Evolutionary conservation across 2,113 vertebrate species (phyloP).

Genomic region (Grammomys dolichurus): DNA sequence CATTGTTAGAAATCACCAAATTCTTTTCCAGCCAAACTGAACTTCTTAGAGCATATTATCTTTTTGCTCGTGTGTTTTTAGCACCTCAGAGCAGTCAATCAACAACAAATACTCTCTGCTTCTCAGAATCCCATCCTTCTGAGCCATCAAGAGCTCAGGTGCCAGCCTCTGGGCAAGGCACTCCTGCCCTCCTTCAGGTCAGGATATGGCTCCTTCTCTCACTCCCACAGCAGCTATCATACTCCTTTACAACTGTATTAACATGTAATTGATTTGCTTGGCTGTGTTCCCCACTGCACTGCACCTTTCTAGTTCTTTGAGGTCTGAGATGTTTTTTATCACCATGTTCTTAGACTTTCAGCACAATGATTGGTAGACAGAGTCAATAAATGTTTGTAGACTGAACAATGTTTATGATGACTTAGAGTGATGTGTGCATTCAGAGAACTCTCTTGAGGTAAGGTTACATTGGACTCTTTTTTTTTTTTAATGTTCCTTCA

Average conservation of each 20-base stretch:
- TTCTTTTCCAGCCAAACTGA: neutral
- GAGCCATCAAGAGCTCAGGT: neutral
- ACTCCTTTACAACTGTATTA: neutral
- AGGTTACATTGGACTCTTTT: neutral
- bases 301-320: slow-evolving; percentile 27
- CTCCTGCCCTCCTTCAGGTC: neutral
- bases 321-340: slow-evolving; percentile 1
- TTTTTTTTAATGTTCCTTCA: neutral
- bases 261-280: slow-evolving; percentile 44
- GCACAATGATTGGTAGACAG: neutral
- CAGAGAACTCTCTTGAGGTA: neutral
- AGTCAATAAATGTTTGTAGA: slow-evolving; percentile 39
- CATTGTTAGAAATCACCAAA: neutral
- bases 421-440: neutral
- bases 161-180: neutral
- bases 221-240: neutral
- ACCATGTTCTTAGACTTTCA: neutral
- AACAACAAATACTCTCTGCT: neutral
- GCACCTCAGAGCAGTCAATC: neutral
- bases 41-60: neutral
- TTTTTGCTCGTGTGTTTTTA: neutral
- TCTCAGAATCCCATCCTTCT: neutral
- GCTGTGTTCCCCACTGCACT: neutral
- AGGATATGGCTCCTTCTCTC: neutral
- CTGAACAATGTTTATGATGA: neutral